phyloP scores from a whole-genome alignment of 92 coral and sea anemone genomes.

The Epizoanthus fatuus region DNA sequence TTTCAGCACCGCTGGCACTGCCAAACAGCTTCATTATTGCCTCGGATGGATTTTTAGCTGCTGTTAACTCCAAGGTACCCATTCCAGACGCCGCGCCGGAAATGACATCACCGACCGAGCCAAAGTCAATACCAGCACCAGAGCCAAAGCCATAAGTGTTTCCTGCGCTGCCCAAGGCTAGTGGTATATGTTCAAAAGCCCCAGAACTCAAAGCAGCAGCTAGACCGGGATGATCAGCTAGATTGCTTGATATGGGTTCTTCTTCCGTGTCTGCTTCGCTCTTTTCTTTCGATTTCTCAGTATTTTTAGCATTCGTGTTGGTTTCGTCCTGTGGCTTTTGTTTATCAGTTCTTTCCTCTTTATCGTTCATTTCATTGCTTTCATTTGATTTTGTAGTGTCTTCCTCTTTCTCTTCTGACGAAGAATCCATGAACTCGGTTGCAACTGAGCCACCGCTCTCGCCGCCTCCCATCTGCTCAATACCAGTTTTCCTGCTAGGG shows the following conservation, averaged over 20 bases:
- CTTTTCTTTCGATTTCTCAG: conserved; percentile 1
- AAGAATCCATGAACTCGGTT: not conserved
- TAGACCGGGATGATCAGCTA: conserved; percentile 72
- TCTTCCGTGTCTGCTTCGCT: not conserved
- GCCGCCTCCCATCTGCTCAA: conserved; percentile 23
- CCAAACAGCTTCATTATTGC: conserved; percentile 73
- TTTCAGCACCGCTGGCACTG: conserved; percentile 52
- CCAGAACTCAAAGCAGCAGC: conserved; percentile 77
- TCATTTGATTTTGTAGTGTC: conserved; percentile 11
- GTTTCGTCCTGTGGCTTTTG: not conserved
- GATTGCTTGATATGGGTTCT: conserved; percentile 42
- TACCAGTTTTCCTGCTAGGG: not conserved
- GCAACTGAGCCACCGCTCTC: conserved; percentile 18
- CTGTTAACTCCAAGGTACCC: conserved; percentile 85
- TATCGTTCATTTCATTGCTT: not conserved
- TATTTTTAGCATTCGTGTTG: not conserved
- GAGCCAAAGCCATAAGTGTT: conserved; percentile 76
- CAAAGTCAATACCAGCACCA: conserved; percentile 74
- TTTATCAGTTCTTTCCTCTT: not conserved
- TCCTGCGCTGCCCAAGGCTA: conserved; percentile 74
- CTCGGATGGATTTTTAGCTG: conserved; percentile 82
- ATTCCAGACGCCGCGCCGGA: conserved; percentile 79
- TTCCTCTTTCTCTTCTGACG: conserved; percentile 26
- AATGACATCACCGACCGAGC: conserved; percentile 70
- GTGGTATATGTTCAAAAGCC: conserved; percentile 67